phyloP scores from a whole-genome alignment of 2,888 invertebrate genomes.

The Bellardia bayeri region DNA sequence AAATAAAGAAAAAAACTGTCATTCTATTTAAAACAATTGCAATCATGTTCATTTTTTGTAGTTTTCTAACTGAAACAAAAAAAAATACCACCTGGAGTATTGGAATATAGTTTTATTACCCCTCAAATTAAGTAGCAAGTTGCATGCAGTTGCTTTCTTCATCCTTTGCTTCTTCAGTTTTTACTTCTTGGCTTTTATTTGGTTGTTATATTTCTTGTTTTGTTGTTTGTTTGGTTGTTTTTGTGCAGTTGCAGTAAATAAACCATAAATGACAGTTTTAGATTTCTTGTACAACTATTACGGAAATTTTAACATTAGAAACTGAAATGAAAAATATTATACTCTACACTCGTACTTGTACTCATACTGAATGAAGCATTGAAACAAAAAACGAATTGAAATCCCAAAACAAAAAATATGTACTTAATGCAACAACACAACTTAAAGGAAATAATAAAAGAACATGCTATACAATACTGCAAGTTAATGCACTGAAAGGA shows the following conservation, averaged over 20 bases:
- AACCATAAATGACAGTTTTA: constrained; percentile 71
- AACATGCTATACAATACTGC: constrained; percentile 21
- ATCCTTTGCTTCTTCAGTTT: constrained; percentile 25
- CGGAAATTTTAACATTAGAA: constrained; percentile 54
- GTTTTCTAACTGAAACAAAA: not conserved
- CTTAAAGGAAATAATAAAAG: constrained; percentile 50
- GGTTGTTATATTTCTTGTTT: constrained; percentile 27
- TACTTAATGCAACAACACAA: constrained; percentile 38
- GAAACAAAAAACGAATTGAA: constrained; percentile 43
- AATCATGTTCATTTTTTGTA: constrained; percentile 28
- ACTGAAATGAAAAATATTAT: constrained; percentile 45
- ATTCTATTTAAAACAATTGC: constrained; percentile 34
- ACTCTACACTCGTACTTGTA: not conserved
- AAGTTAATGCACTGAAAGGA: constrained; percentile 45
- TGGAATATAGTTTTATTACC: constrained; percentile 66
- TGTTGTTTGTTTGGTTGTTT: constrained; percentile 10
- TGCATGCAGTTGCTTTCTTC: constrained; percentile 27
- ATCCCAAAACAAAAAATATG: constrained; percentile 55
- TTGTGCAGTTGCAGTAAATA: constrained; percentile 65
- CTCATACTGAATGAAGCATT: not conserved
- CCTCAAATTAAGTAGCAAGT: constrained; percentile 54
- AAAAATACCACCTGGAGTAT: constrained; percentile 65
- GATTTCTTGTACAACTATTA: constrained; percentile 65
- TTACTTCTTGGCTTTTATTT: constrained; percentile 55
- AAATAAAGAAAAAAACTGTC: not conserved